Evolutionary conservation across 2,797 vertebrate genomes (phyloP).

Genomic region (Danionella dracula): DNA sequence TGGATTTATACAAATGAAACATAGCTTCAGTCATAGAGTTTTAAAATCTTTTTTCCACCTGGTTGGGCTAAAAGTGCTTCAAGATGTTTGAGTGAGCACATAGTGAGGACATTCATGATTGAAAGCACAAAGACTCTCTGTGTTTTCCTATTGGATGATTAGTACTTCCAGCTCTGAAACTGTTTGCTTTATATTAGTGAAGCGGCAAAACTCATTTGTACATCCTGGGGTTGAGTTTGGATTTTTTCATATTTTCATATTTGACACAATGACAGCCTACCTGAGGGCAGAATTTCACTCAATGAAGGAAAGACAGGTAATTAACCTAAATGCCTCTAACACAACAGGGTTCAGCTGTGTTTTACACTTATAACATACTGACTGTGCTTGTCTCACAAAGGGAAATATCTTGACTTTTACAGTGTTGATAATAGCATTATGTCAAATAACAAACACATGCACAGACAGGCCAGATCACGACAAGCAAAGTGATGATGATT

Average conservation of each 20-base stretch:
- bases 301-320: slow-evolving; percentile 68
- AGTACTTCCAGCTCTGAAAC: slow-evolving; percentile 63
- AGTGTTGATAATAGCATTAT: slow-evolving; percentile 12
- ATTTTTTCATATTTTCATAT: slow-evolving; percentile 56
- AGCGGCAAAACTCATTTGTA: slow-evolving; percentile 74
- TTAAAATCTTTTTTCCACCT: slow-evolving; percentile 17
- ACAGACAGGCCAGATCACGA: slow-evolving; percentile 34
- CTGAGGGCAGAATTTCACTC: slow-evolving; percentile 57
- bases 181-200: slow-evolving; percentile 71
- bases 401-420: slow-evolving; percentile 9
- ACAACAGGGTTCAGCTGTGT: slow-evolving; percentile 58
- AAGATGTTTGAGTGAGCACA: slow-evolving; percentile 38
- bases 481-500: slow-evolving; percentile 35
- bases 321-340: slow-evolving; percentile 55
- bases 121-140: slow-evolving; percentile 32
- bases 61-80: slow-evolving; percentile 37
- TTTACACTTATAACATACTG: slow-evolving; percentile 58
- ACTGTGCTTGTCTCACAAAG: slow-evolving; percentile 39
- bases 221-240: slow-evolving; percentile 60
- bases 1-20: slow-evolving; percentile 10
- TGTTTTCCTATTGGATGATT: slow-evolving; percentile 59
- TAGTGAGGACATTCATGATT: slow-evolving; percentile 37
- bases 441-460: slow-evolving; percentile 34
- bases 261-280: slow-evolving; percentile 60
- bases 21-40: slow-evolving; percentile 2